These are phyloP conservation scores for Chironex yamaguchii DNA, from an alignment of 30 jellyfish, hydroid and myxozoan species.

Conservation along the genomic window DNA sequence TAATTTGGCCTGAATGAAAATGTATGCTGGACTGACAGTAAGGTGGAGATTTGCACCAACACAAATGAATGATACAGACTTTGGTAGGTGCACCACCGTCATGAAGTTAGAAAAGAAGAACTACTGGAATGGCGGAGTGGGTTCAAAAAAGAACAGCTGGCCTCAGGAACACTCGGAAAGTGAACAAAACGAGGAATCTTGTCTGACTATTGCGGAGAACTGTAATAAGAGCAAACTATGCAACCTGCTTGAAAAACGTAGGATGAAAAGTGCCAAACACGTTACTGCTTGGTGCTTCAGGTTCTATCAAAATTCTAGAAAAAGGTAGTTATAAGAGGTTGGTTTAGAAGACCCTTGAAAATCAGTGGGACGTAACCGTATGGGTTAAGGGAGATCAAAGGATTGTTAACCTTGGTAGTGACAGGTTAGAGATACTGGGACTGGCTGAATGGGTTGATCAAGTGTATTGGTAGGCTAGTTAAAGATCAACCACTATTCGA, in stretches of 20 bases:
- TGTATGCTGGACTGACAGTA: slow-evolving; percentile 57
- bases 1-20: slow-evolving; percentile 39
- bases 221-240: not conserved
- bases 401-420: not conserved
- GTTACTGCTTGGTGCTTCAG: slow-evolving; percentile 23
- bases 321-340: not conserved
- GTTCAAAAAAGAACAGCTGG: too few relatives aligned
- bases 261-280: slow-evolving; percentile 10
- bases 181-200: too few relatives aligned
- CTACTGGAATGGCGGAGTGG: too few relatives aligned
- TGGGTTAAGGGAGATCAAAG: slow-evolving; percentile 6
- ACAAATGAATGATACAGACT: not conserved
- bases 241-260: not conserved
- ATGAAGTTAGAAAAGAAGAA: too few relatives aligned
- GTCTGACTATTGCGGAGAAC: too few relatives aligned
- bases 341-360: slow-evolving; percentile 24
- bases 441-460: not conserved
- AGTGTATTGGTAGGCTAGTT: slow-evolving; percentile 16
- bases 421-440: slow-evolving; percentile 8
- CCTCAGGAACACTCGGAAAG: too few relatives aligned
- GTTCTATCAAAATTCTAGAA: not conserved
- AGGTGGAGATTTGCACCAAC: slow-evolving; percentile 12
- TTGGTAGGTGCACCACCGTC: slow-evolving; percentile 14
- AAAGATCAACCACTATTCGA: not conserved
- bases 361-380: not conserved